Conservation (phyloP, 2,888 invertebrate genomes). For the Epicampocera succincta region DNA sequence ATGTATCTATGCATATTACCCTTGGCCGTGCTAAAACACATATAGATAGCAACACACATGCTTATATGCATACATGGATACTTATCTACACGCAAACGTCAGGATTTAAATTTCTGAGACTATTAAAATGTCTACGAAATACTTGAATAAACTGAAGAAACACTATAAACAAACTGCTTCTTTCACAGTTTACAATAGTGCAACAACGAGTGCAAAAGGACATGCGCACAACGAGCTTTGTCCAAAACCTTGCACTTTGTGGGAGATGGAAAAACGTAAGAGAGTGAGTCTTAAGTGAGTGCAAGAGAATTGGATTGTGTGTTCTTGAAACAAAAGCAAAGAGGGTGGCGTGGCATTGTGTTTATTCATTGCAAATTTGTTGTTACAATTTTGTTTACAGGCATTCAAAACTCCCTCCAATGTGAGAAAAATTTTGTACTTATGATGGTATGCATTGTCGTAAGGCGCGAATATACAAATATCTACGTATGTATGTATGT, state of each 20-base stretch:
- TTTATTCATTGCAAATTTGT: conserved; percentile 44
- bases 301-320: conserved; percentile 28
- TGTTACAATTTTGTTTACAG: conserved; percentile 51
- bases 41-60: no score
- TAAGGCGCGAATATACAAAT: background rate
- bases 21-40: no score
- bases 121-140: conserved; percentile 54
- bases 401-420: background rate
- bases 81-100: no score
- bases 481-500: background rate
- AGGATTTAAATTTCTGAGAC: background rate
- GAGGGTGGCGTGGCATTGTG: conserved; percentile 5
- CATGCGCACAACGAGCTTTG: conserved; percentile 70
- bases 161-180: conserved; percentile 39
- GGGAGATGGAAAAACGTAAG: conserved; percentile 63
- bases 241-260: conserved; percentile 65
- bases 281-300: conserved; percentile 52
- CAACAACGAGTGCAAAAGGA: conserved; percentile 69
- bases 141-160: conserved; percentile 43
- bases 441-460: background rate
- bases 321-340: background rate
- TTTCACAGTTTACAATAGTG: conserved; percentile 18
- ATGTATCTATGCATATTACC: no score
- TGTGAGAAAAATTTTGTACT: background rate
- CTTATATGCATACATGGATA: no score